A percentile compares a stretch with the other conserved stretches of the same genome.
Conservation (phyloP, 1,140 invertebrate genomes). For the Triops longicaudatus region DNA sequence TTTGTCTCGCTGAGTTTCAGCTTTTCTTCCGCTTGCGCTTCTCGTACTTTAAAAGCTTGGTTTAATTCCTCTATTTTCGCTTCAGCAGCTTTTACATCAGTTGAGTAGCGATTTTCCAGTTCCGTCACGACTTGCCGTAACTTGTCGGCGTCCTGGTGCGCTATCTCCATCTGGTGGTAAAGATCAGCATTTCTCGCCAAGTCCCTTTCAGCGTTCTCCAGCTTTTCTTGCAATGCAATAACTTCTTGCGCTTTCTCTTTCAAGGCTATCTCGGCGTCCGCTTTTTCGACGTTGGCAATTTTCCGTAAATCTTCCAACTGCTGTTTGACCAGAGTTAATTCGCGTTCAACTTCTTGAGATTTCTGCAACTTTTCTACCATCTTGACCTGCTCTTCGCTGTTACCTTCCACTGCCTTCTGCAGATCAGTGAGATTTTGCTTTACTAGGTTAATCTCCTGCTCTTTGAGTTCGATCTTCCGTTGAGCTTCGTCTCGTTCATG, state of each 20-base stretch:
- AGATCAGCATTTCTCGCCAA: background rate
- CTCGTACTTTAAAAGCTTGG: slow-evolving; percentile 41
- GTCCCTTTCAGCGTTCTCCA: slow-evolving; percentile 23
- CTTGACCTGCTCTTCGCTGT: slow-evolving; percentile 35
- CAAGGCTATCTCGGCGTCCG: background rate
- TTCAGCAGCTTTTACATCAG: slow-evolving; percentile 34
- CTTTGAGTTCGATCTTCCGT: slow-evolving; percentile 36
- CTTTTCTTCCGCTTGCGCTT: slow-evolving; percentile 42
- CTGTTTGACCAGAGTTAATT: slow-evolving; percentile 36
- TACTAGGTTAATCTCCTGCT: slow-evolving; percentile 36
- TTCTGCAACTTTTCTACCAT: slow-evolving; percentile 30
- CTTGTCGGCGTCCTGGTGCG: background rate
- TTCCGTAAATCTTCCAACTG: slow-evolving; percentile 35
- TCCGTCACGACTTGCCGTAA: background rate
- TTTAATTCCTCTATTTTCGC: slow-evolving; percentile 39
- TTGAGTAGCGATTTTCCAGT: background rate
- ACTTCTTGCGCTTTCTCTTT: slow-evolving; percentile 19
- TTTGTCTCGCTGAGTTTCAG: slow-evolving; percentile 19
- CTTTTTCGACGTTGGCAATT: slow-evolving; percentile 32
- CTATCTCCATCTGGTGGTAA: background rate
- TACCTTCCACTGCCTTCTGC: slow-evolving; percentile 36
- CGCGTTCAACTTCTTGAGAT: background rate
- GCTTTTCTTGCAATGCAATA: background rate
- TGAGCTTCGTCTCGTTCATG: background rate
- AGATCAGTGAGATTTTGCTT: slow-evolving; percentile 36